Evolutionary conservation across 1,140 invertebrate genomes (phyloP).

Genomic region (Rhyzopertha dominica): DNA sequence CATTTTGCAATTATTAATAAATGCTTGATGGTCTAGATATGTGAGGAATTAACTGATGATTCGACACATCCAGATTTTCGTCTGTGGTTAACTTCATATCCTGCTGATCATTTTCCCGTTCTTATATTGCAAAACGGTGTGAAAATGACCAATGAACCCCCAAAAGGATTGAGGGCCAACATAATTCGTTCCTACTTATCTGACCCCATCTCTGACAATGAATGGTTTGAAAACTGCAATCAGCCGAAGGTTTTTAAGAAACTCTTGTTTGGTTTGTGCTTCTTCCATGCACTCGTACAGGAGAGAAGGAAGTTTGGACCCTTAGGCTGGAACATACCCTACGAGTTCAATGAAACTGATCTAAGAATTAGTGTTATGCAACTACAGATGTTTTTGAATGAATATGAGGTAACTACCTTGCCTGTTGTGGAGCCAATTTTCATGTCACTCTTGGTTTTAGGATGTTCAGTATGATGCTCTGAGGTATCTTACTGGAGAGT

Average conservation of each 20-base stretch:
- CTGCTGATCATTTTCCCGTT: slow-evolving; percentile 86
- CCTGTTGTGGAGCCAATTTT: slow-evolving; percentile 1
- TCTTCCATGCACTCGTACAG: slow-evolving; percentile 91
- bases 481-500: slow-evolving; percentile 88
- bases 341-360: slow-evolving; percentile 96
- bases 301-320: slow-evolving; percentile 89
- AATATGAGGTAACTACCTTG: slow-evolving; percentile 57
- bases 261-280: slow-evolving; percentile 83
- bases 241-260: slow-evolving; percentile 77
- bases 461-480: slow-evolving; percentile 86
- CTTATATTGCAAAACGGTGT: slow-evolving; percentile 88
- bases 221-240: slow-evolving; percentile 82
- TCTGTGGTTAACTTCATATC: slow-evolving; percentile 92
- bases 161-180: slow-evolving; percentile 73
- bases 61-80: slow-evolving; percentile 84
- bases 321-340: slow-evolving; percentile 92
- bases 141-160: slow-evolving; percentile 95
- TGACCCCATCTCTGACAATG: slow-evolving; percentile 80
- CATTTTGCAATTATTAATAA: too few species aligned
- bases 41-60: slow-evolving; percentile 70
- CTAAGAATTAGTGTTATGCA: slow-evolving; percentile 83
- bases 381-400: slow-evolving; percentile 83
- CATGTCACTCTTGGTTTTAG: slow-evolving; percentile 37
- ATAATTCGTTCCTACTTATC: slow-evolving; percentile 72
- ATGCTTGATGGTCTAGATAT: slow-evolving; percentile 53